Conservation (phyloP, 2,797 vertebrate species). For the Lindbergichthys nudifrons region DNA sequence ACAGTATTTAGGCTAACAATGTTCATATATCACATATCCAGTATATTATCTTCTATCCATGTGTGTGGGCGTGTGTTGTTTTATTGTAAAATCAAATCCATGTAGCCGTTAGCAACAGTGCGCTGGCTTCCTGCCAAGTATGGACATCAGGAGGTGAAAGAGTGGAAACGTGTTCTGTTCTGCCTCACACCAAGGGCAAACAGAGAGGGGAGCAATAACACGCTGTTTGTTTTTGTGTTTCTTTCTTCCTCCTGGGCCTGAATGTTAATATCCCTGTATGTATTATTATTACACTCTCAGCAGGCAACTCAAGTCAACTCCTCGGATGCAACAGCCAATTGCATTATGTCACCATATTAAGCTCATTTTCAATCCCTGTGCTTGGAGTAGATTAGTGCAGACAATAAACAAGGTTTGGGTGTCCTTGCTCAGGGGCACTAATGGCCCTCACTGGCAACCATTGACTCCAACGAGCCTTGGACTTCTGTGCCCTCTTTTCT, state of each 20-base stretch:
- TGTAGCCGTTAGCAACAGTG: conserved; percentile 25
- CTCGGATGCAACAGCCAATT: conserved; percentile 16
- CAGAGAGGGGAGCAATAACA: conserved; percentile 7
- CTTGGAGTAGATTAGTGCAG: conserved; percentile 33
- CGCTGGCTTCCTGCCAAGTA: conserved; percentile 18
- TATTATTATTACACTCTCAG: conserved; percentile 14
- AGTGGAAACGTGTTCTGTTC: conserved; percentile 30
- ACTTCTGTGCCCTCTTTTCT: neutral
- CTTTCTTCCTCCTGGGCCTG: conserved; percentile 27
- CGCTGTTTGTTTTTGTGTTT: conserved; percentile 38
- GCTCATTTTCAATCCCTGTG: conserved; percentile 32
- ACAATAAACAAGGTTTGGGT: conserved; percentile 37
- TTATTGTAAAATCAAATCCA: conserved; percentile 15
- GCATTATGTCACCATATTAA: conserved; percentile 43
- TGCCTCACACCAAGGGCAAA: conserved; percentile 21
- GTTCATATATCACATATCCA: neutral
- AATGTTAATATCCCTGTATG: conserved; percentile 38
- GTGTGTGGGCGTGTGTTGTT: neutral
- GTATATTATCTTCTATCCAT: neutral
- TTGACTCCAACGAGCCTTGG: conserved; percentile 7
- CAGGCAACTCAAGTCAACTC: conserved; percentile 25
- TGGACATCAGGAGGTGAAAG: conserved; percentile 43
- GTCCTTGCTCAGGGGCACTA: conserved; percentile 48
- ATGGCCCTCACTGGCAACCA: conserved; percentile 3
- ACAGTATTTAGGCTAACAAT: neutral